phyloP scores from a whole-genome alignment of 2,113 vertebrate species.

The Rhegmatorhina hoffmannsi region DNA sequence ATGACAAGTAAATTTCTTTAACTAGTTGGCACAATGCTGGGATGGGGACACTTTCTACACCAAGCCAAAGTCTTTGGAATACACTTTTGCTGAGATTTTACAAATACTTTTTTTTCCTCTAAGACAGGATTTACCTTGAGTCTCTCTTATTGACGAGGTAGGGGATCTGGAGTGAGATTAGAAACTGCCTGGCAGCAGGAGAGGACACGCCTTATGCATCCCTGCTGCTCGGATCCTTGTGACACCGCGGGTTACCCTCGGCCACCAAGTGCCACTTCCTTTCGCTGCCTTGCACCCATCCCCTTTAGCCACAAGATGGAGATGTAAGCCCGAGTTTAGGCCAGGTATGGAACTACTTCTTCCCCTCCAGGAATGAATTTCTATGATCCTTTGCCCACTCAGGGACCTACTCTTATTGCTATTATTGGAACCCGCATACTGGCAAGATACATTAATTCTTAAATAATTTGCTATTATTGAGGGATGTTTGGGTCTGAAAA shows the following conservation, averaged over 20 bases:
- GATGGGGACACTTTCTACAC: background rate
- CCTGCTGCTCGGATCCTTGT: fast-evolving
- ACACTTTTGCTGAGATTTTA: background rate
- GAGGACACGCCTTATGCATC: background rate
- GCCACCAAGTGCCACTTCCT: fast-evolving
- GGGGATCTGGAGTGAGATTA: background rate
- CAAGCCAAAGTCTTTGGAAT: background rate
- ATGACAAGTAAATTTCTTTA: background rate
- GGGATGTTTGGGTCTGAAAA: background rate
- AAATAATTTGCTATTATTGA: background rate
- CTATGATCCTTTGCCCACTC: background rate
- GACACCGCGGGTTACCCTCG: background rate
- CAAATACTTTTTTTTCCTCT: no score
- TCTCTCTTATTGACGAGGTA: background rate
- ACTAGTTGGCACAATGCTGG: background rate
- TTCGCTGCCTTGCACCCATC: background rate
- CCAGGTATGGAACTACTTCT: fast-evolving
- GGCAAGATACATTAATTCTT: background rate
- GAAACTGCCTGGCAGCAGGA: background rate
- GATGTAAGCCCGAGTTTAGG: background rate
- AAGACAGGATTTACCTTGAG: background rate
- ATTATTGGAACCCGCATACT: background rate
- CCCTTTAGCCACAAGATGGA: slow-evolving; percentile 25
- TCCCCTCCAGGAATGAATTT: fast-evolving
- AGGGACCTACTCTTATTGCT: background rate